These are phyloP conservation scores for Lepeophtheirus salmonis DNA, from an alignment of 1,140 invertebrate genomes.

Conservation along the genomic window DNA sequence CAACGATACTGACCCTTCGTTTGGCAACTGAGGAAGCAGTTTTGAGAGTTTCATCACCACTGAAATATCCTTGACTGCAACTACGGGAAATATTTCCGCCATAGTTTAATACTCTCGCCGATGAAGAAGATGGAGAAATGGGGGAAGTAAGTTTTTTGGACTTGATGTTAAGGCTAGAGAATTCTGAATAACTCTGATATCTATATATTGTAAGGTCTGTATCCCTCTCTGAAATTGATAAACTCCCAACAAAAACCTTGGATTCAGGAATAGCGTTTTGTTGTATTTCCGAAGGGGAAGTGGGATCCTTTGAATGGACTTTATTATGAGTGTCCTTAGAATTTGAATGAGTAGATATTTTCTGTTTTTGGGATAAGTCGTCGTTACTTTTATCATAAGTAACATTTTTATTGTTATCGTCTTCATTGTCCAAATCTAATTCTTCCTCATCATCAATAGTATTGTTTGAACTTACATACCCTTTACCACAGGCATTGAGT, in stretches of 20 bases:
- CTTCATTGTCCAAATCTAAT: background rate
- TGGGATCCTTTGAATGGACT: background rate
- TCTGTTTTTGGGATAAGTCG: background rate
- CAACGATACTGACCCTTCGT: background rate
- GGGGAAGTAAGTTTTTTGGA: background rate
- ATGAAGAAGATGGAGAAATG: background rate
- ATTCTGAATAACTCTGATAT: background rate
- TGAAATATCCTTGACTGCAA: constrained; percentile 9
- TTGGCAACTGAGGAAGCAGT: background rate
- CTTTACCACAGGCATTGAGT: background rate
- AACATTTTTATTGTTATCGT: background rate
- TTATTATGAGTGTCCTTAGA: too few relatives aligned
- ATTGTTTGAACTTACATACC: background rate
- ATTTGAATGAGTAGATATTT: too few relatives aligned
- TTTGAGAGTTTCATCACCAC: constrained; percentile 1
- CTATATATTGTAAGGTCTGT: background rate
- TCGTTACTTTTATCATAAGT: too few relatives aligned
- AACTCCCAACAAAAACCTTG: background rate
- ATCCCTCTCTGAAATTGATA: background rate
- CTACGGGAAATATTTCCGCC: background rate
- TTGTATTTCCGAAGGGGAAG: background rate
- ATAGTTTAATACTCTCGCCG: background rate
- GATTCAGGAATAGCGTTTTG: background rate
- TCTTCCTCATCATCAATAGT: constrained; percentile 1
- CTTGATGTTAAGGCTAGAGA: background rate